Conservation (phyloP, 2,797 vertebrate species). For the Scolopax rusticola region DNA sequence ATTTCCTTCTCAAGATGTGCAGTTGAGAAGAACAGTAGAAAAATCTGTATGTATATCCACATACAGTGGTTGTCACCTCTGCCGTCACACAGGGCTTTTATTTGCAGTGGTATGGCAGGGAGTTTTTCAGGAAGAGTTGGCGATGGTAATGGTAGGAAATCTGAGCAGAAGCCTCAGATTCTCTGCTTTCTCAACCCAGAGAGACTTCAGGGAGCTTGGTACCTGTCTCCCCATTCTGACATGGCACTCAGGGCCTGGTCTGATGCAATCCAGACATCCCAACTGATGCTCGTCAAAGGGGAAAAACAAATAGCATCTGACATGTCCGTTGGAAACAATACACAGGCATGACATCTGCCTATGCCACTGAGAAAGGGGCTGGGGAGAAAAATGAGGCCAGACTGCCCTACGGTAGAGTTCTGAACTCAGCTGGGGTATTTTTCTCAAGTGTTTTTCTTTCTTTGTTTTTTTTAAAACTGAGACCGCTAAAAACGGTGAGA, state of each 20-base stretch:
- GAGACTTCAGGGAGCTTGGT: neutral
- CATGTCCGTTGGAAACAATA: neutral
- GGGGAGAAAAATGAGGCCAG: neutral
- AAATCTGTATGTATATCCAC: neutral
- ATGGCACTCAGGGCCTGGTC: neutral
- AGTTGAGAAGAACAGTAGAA: neutral
- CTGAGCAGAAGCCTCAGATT: neutral
- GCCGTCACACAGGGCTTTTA: neutral
- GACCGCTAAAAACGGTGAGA: neutral
- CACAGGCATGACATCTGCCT: neutral
- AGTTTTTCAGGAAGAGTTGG: rapidly evolving
- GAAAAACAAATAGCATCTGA: neutral
- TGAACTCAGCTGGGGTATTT: neutral
- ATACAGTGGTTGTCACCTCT: rapidly evolving
- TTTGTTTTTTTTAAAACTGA: neutral
- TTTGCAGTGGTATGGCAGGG: neutral
- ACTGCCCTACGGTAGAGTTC: neutral
- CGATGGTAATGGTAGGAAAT: neutral
- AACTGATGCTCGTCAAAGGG: neutral
- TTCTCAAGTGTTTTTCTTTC: neutral
- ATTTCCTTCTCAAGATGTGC: neutral
- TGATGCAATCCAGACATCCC: neutral
- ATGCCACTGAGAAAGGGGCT: neutral
- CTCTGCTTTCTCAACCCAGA: neutral
- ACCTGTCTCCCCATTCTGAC: neutral